A percentile compares a stretch with the other conserved stretches of the same genome.
These are phyloP conservation scores for Halcyon malimbica DNA, from an alignment of 2,113 vertebrate genomes.

Conservation along the genomic window DNA sequence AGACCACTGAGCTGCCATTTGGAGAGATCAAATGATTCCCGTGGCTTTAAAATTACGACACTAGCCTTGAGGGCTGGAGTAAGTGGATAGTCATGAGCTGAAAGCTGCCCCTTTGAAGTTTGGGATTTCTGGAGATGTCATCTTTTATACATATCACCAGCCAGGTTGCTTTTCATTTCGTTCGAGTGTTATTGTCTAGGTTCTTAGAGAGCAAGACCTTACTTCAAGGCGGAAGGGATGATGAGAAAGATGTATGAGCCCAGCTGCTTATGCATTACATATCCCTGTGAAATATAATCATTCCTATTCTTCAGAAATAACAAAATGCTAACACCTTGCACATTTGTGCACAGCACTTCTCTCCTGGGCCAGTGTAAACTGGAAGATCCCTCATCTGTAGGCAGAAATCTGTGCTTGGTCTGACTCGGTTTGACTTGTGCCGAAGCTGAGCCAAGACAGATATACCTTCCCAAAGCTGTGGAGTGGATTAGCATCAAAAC, in stretches of 20 bases:
- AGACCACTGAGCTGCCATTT: constrained; percentile 37
- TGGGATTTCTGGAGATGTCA: constrained; percentile 57
- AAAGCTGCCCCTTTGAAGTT: constrained; percentile 56
- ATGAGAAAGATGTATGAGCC: constrained; percentile 13
- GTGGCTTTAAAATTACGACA: constrained; percentile 42
- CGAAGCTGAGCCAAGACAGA: background rate
- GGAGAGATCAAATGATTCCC: constrained; percentile 31
- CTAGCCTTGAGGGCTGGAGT: constrained; percentile 28
- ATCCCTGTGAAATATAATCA: constrained; percentile 32
- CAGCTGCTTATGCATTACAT: background rate
- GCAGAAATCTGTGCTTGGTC: background rate
- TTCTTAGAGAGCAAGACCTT: constrained; percentile 36
- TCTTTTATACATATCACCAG: constrained; percentile 37
- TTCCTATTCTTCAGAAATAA: background rate
- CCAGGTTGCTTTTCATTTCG: constrained; percentile 46
- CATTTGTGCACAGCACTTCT: accelerated
- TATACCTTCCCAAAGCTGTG: background rate
- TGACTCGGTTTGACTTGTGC: background rate
- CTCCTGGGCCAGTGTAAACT: background rate
- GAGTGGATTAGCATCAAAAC: background rate
- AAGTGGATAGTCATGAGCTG: background rate
- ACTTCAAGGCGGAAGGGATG: constrained; percentile 32
- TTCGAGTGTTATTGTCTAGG: constrained; percentile 19
- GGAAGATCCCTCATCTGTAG: background rate
- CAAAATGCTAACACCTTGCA: accelerated